A percentile compares a stretch with the other conserved stretches of the same genome.
phyloP scores from a whole-genome alignment of 1,140 invertebrate species.

The Drosophila kepulauana region DNA sequence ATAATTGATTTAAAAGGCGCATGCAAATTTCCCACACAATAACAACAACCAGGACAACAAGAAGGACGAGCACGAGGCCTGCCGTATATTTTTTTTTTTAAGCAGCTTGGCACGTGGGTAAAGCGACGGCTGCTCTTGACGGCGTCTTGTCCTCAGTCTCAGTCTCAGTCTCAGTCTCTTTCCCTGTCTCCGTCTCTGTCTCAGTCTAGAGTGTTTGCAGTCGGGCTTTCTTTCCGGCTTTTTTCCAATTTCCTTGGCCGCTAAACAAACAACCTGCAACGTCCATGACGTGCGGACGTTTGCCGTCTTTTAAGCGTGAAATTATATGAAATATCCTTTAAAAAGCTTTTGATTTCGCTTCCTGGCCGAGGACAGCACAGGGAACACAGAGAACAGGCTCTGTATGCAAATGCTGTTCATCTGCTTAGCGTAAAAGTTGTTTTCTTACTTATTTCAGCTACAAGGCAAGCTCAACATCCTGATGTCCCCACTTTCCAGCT shows the following conservation, averaged over 20 bases:
- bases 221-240: constrained; percentile 25
- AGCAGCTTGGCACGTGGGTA: constrained; percentile 80
- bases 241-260: constrained; percentile 62
- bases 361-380: constrained; percentile 5
- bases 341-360: constrained; percentile 80
- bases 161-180: neutral
- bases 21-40: constrained; percentile 64
- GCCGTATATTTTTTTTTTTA: constrained; percentile 50
- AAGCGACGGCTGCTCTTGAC: constrained; percentile 67
- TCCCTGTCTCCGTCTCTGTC: neutral
- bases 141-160: constrained; percentile 26
- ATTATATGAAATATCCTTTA: constrained; percentile 82
- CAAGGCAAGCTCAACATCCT: constrained; percentile 33
- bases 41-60: neutral
- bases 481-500: neutral
- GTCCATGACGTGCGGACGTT: constrained; percentile 26
- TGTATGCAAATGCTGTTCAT: constrained; percentile 79
- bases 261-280: constrained; percentile 63
- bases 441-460: constrained; percentile 65
- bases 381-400: neutral
- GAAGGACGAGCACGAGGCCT: constrained; percentile 23
- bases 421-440: constrained; percentile 81
- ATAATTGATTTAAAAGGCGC: constrained; percentile 84
- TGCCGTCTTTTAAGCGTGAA: constrained; percentile 63
- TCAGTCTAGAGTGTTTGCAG: constrained; percentile 20